Evolutionary conservation across 2,113 vertebrate genomes (phyloP), one percentile per base, ranked within the genome.

Genomic region (Abramis brama): DNA sequence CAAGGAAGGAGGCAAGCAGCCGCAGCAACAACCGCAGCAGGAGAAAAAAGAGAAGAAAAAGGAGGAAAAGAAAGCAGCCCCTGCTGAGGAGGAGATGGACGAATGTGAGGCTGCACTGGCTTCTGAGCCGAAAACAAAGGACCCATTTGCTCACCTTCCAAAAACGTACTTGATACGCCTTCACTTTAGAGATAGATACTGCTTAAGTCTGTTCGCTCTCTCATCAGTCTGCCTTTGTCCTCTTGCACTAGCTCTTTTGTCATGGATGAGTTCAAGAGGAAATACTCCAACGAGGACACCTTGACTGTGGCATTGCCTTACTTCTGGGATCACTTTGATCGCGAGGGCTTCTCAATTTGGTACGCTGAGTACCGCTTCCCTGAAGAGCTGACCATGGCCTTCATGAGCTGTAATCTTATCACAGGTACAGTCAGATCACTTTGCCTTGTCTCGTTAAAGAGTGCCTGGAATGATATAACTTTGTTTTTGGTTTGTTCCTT

Each of bases 361-460:
- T 96, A 94, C 6, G 39, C 92, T 0, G 92, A 97, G 84, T 99
- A 99, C 93, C 96, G 96, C 25, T 99, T 93, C 91, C 94, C 96
- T 0, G 92, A 96, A 1, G 97, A 99, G 90, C 96, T 98, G 19
- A 91, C 93, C 25, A 94, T 93, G 86, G 91, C 95, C 84, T 99
- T 99, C 92, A 99, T 97, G 96, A 98, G 97, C 92, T 99, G 97
- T 94, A 99, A 99, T 92, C 97, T 99, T 79, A 99, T 99, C 93
- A 95, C 96, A 75, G 97, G 97, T 97, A 87, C 91, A 91, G 57
- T 50, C 73, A 55, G 52, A 4, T 10, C 57, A 36, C 39, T 17
- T 33, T 57, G 52, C 74, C 64, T 47, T 19, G 15, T 81, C 7
- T 45, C 8, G 12, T 19, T 19, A 23, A 25, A 4, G 17, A 47